Evolutionary conservation across 2,113 vertebrate genomes (phyloP).

Genomic region (Aldabrachelys gigantea): DNA sequence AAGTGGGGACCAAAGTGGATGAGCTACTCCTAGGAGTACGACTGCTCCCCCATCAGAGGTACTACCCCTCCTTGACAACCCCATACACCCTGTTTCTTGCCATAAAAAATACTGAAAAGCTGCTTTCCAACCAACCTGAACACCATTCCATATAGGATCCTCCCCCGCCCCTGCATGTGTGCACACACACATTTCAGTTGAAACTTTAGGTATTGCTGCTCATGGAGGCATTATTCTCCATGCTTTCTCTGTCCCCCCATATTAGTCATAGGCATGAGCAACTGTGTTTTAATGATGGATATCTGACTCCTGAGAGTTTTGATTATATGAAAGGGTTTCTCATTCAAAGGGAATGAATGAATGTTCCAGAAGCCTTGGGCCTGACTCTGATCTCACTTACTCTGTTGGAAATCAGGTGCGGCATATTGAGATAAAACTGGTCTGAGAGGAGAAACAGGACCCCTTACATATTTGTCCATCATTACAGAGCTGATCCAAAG

Average conservation of each 20-base stretch:
- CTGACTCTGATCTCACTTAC: neutral
- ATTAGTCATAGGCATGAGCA: neutral
- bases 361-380: neutral
- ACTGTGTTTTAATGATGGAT: neutral
- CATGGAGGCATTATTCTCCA: neutral
- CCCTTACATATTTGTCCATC: neutral
- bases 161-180: rapidly evolving
- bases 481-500: neutral
- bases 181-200: neutral
- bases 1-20: too few relatives aligned
- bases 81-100: too few relatives aligned
- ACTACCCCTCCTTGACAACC: too few relatives aligned
- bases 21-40: too few relatives aligned
- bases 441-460: neutral
- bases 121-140: neutral
- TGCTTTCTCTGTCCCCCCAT: neutral
- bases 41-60: too few relatives aligned
- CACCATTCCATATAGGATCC: neutral
- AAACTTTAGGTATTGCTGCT: neutral
- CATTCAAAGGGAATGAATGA: neutral
- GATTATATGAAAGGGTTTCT: neutral
- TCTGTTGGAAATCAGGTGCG: neutral
- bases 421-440: neutral
- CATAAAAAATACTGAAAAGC: neutral
- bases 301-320: neutral